Conservation (phyloP, 1,140 invertebrate species). For the Brachionus manjavacas region DNA sequence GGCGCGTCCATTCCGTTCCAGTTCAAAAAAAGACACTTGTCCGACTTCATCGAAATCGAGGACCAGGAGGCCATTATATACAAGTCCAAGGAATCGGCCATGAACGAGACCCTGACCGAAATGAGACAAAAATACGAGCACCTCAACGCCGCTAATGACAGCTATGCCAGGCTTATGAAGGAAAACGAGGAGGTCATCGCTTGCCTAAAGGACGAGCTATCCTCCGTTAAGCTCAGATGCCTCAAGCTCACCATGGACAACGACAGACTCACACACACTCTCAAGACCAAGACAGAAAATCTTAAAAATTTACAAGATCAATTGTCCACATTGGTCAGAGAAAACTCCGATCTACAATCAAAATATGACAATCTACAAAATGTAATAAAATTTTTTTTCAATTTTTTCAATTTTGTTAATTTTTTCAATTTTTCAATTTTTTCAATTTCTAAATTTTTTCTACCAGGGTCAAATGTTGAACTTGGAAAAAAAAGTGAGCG, state of each 20-base stretch:
- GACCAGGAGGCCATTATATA: conserved; percentile 48
- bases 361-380: background rate
- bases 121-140: background rate
- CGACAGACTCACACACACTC: background rate
- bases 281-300: conserved; percentile 14
- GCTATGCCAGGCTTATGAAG: background rate
- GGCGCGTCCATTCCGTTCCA: conserved; percentile 58
- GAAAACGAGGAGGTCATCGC: conserved; percentile 16
- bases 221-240: background rate
- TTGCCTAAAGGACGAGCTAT: conserved; percentile 11
- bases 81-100: conserved; percentile 29
- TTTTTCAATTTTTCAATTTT: too few species aligned
- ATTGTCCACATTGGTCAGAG: background rate
- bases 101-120: background rate
- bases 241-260: conserved; percentile 32
- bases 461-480: background rate
- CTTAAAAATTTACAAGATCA: conserved; percentile 3
- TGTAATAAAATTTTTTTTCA: background rate
- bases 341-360: background rate
- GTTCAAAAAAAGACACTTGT: conserved; percentile 49
- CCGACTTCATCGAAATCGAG: conserved; percentile 54
- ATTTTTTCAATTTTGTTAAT: too few species aligned
- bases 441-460: too few species aligned
- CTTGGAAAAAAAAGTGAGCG: background rate
- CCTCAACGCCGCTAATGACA: background rate